phyloP scores from a whole-genome alignment of 2,888 invertebrate species.

The Gibbula magus region DNA sequence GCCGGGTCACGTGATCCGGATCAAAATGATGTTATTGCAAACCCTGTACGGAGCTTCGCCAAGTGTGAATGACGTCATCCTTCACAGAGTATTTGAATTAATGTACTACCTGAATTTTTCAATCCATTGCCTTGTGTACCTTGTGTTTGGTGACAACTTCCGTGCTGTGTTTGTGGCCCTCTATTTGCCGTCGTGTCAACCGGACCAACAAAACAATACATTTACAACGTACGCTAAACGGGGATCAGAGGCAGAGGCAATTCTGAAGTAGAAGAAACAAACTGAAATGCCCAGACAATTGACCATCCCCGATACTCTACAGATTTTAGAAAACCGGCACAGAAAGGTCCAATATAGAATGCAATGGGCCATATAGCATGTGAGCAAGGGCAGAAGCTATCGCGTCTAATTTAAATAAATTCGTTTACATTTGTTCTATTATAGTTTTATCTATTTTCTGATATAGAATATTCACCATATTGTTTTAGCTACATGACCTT shows the following conservation, averaged over 20 bases:
- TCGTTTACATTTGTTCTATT: too few species aligned
- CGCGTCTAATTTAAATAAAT: too few species aligned
- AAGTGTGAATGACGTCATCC: conserved; percentile 6
- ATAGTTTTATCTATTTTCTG: too few species aligned
- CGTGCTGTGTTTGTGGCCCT: conserved; percentile 22
- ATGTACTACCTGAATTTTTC: conserved; percentile 32
- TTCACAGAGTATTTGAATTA: conserved; percentile 29
- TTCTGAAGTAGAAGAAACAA: not conserved
- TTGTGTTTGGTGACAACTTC: conserved; percentile 34
- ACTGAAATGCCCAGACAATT: not conserved
- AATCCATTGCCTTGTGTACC: conserved; percentile 31
- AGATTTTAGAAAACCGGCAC: too few species aligned
- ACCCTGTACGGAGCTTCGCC: not conserved
- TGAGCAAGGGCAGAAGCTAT: too few species aligned
- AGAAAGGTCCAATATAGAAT: too few species aligned
- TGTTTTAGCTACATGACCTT: too few species aligned
- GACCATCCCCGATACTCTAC: too few species aligned
- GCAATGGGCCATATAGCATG: too few species aligned
- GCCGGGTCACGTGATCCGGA: conserved; percentile 29
- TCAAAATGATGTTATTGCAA: conserved; percentile 19
- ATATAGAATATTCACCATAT: too few species aligned
- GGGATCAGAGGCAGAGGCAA: not conserved
- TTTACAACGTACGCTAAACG: not conserved
- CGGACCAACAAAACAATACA: not conserved
- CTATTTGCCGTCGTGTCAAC: conserved; percentile 14